Base-by-base conservation (phyloP, 2,797 vertebrate species). In the Sitta carolinensis region DNA sequence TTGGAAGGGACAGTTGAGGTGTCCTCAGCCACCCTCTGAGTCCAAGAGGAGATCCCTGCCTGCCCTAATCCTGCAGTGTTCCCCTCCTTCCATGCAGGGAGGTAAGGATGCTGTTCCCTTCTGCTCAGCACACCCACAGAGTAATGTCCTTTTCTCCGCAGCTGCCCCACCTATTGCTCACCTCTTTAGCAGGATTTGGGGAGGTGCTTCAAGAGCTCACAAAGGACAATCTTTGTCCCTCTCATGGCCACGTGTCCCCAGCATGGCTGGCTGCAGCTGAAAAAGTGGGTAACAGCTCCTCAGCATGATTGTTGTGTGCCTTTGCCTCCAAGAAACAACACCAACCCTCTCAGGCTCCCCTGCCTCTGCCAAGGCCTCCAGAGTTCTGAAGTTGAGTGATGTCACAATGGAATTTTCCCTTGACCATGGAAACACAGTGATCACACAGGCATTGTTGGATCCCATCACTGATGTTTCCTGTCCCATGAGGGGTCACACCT, bases 321-420 rank as follows among this genome's bases (percentile, higher is more conserved):
- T 86, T 79, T 27, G 22, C 22, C 73, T 87, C 45, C 55, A 54
- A 16, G 48, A 79, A 82, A 17, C 27, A 17, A 3, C 61, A 32
- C 30, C 34, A 16, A 6, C 4, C 16, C 21, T 22, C 38, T 52
- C 45, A 16, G 10, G 45, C 12, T 23, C 2, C 15, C 2, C 4
- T 21, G 2, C 15, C 25, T 29, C 29, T 34, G 6, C 36, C 20
- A 7, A 27, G 48, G 58, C 32, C 66, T 62, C 38, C 19, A 61
- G 15, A 14, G 32, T 95, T 93, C 93, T 64, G 36, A n/a, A 55
- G 20, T 8, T 16, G 7, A 6, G 25, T 16, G 69, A 22, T 30
- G 68, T 96, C 94, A 96, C 80, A 95, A 93, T 90, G 91, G 64
- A 30, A 57, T 36, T 92, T 91, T 78, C 52, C 58, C 50, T 64